Evolutionary conservation across 2,113 vertebrate genomes (phyloP).

Genomic region (Pipra filicauda): DNA sequence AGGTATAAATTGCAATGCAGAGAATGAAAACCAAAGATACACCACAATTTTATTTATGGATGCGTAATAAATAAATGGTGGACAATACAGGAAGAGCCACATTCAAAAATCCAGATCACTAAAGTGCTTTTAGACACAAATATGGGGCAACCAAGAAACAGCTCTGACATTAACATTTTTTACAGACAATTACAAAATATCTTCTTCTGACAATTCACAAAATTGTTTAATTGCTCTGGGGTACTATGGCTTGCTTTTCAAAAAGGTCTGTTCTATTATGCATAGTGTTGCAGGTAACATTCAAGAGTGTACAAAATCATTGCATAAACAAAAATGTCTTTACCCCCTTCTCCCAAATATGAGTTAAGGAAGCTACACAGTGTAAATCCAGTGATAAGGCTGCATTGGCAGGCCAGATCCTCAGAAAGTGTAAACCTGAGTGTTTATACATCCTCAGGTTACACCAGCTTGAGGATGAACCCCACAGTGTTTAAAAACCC

Average conservation of each 20-base stretch:
- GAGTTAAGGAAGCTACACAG: slow-evolving; percentile 46
- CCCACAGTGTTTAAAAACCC: not conserved
- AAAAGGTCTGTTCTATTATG: slow-evolving; percentile 25
- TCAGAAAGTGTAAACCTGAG: not conserved
- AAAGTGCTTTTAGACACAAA: slow-evolving; percentile 73
- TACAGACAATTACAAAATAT: slow-evolving; percentile 60
- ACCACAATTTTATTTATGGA: slow-evolving; percentile 70
- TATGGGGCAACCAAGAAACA: slow-evolving; percentile 39
- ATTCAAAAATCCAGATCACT: slow-evolving; percentile 67
- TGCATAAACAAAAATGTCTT: slow-evolving; percentile 36
- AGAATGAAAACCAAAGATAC: slow-evolving; percentile 39
- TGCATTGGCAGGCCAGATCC: not conserved
- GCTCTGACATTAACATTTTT: slow-evolving; percentile 45
- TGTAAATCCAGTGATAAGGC: slow-evolving; percentile 54
- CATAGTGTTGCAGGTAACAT: slow-evolving; percentile 40
- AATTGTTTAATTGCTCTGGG: slow-evolving; percentile 5
- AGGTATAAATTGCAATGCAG: not conserved
- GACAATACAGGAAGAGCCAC: slow-evolving; percentile 62
- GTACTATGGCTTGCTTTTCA: slow-evolving; percentile 55
- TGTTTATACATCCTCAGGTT: not conserved
- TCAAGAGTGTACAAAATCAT: slow-evolving; percentile 43
- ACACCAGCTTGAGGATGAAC: not conserved
- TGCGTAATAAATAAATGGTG: slow-evolving; percentile 71
- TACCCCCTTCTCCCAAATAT: not conserved
- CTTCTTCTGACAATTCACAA: slow-evolving; percentile 33